phyloP scores from a whole-genome alignment of 2,888 invertebrate genomes.

The Sphinx pinastri region DNA sequence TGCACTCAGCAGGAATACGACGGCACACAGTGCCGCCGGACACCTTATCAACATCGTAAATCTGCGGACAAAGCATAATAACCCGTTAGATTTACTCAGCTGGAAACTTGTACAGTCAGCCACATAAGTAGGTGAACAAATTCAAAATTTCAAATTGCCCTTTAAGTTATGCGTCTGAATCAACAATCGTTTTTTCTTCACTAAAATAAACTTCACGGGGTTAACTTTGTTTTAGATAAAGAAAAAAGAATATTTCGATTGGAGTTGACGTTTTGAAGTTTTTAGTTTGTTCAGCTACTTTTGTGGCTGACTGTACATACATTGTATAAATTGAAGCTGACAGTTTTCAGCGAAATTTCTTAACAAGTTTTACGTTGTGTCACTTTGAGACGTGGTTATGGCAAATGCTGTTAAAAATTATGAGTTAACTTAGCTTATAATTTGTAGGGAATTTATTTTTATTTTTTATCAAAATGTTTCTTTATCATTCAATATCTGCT shows the following conservation, averaged over 20 bases:
- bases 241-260: too few relatives aligned
- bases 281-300: too few relatives aligned
- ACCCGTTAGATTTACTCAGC: slow-evolving; percentile 44
- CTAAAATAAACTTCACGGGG: too few relatives aligned
- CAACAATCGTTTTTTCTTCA: too few relatives aligned
- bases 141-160: too few relatives aligned
- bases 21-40: slow-evolving; percentile 88
- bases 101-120: slow-evolving; percentile 12
- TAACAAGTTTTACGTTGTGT: slow-evolving; percentile 14
- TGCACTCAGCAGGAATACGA: slow-evolving; percentile 84
- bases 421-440: too few relatives aligned
- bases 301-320: too few relatives aligned
- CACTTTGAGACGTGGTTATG: background rate
- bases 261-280: too few relatives aligned
- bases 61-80: slow-evolving; percentile 84
- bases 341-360: slow-evolving; percentile 16
- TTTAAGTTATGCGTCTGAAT: too few relatives aligned
- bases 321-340: slow-evolving; percentile 11
- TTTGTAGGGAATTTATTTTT: too few relatives aligned
- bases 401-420: background rate
- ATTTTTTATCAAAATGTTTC: background rate
- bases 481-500: background rate
- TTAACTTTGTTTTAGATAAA: too few relatives aligned
- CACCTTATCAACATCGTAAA: slow-evolving; percentile 89
- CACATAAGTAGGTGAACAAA: too few relatives aligned